These are phyloP conservation scores for Papilio helenus DNA, from an alignment of 1,140 invertebrate species.

Conservation along the genomic window DNA sequence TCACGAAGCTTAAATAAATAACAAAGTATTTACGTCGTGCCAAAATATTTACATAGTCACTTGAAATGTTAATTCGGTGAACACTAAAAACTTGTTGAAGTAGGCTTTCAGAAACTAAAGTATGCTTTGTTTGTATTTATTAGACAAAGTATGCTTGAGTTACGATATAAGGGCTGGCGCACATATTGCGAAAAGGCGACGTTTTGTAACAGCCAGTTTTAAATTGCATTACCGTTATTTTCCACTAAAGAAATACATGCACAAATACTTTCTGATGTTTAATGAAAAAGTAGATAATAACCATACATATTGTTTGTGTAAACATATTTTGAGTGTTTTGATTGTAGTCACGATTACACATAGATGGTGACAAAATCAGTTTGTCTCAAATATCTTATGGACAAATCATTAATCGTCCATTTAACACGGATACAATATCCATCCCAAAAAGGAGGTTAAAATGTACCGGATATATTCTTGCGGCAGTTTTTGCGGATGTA, in stretches of 20 bases:
- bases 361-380: neutral
- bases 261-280: too few relatives aligned
- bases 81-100: slow-evolving; percentile 9
- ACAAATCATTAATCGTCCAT: neutral
- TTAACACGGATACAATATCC: neutral
- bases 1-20: neutral
- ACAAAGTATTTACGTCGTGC: neutral
- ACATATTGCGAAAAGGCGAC: neutral
- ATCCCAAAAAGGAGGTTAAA: neutral
- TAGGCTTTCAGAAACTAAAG: neutral
- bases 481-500: neutral
- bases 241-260: neutral
- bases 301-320: too few relatives aligned
- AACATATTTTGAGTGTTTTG: too few relatives aligned
- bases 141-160: slow-evolving; percentile 11
- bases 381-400: neutral
- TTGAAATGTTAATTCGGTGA: slow-evolving; percentile 12
- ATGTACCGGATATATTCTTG: neutral
- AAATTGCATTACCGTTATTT: neutral
- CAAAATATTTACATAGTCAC: slow-evolving; percentile 10
- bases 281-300: too few relatives aligned
- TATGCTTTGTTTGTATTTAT: slow-evolving; percentile 18
- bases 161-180: neutral
- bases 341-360: too few relatives aligned
- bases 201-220: neutral